Evolutionary conservation across 2,797 vertebrate species (phyloP), one percentile per base, ranked within the genome.

Genomic region (Spinibarbus caldwelli): DNA sequence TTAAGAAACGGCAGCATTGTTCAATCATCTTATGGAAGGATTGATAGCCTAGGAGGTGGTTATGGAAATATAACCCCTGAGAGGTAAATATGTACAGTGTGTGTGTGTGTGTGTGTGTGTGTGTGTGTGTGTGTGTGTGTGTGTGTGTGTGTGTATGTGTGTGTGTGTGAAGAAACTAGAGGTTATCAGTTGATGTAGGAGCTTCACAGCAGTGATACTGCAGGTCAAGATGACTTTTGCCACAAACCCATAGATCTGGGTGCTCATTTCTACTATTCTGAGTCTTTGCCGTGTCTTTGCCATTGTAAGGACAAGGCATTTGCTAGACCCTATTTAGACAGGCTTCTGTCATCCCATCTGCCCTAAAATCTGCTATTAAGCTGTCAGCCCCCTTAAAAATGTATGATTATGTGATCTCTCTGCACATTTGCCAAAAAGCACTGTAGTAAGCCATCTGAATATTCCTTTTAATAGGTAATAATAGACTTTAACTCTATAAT

Each of bases 361-460:
- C n/a, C 23, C 31, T 70, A 54, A 71, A 71, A 43, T 57, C 34
- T 29, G 5, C 6, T 26, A 81, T 81, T 71, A 81, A 57, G 23
- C 47, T 71, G 66, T 71, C 66, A 21, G 36, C 21, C 23, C 19
- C 4, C 9, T 26, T 38, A 12, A 21, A 81, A 29, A 52, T 14
- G 0, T 71, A 26, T 49, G 29, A n/a, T 70, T 26, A 81, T 81
- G 47, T 54, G 34, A 54, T 70, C 23, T 7, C 23, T 70, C 36
- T 34, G 45, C n/a, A 81, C 5, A 81, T 70, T 49, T 81, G 47
- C 79, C 41, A 6, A 80, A 75, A 17, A 71, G 68, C 52, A 26
- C 47, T 54, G 29, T 1, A 17, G 45, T 12, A 5, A 2, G 45
- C 21, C 26, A 73, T 73, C 17, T 75, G 26, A 52, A 52, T 52